phyloP scores from a whole-genome alignment of 2,113 vertebrate species.

The Suricata suricatta region DNA sequence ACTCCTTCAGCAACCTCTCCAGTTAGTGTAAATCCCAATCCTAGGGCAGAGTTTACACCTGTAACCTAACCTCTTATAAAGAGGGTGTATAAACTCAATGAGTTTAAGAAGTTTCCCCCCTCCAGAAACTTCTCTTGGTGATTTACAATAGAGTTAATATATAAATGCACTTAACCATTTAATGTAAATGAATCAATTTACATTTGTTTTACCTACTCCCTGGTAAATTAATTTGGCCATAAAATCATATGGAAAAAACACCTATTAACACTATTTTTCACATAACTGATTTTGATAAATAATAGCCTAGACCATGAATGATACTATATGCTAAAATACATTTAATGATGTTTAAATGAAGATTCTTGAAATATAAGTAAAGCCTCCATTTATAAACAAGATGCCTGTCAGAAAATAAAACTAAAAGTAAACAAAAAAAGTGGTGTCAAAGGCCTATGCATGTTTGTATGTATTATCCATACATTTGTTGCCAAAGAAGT shows the following conservation, averaged over 20 bases:
- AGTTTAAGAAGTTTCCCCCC: not conserved
- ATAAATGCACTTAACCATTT: not conserved
- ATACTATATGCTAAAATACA: not conserved
- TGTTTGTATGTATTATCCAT: not conserved
- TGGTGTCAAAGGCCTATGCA: not conserved
- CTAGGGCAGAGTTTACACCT: not conserved
- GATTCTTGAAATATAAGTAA: constrained; percentile 12
- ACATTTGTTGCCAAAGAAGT: not conserved
- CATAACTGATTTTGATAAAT: not conserved
- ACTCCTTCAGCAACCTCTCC: not conserved
- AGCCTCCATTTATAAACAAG: not conserved
- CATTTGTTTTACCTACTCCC: not conserved
- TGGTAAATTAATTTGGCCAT: not conserved
- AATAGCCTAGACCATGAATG: not conserved
- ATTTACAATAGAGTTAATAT: not conserved
- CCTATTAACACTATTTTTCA: not conserved
- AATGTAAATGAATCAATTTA: not conserved
- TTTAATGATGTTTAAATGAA: constrained; percentile 7
- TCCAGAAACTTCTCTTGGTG: not conserved
- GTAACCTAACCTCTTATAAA: not conserved
- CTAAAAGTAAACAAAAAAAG: not conserved
- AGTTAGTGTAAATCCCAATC: not conserved
- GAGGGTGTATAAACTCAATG: not conserved
- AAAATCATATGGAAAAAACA: not conserved
- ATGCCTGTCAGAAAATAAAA: not conserved